A percentile compares a stretch with the other conserved stretches of the same genome.
These are phyloP conservation scores for Drosophila greeni DNA, from an alignment of 2,888 invertebrate genomes.

Conservation along the genomic window DNA sequence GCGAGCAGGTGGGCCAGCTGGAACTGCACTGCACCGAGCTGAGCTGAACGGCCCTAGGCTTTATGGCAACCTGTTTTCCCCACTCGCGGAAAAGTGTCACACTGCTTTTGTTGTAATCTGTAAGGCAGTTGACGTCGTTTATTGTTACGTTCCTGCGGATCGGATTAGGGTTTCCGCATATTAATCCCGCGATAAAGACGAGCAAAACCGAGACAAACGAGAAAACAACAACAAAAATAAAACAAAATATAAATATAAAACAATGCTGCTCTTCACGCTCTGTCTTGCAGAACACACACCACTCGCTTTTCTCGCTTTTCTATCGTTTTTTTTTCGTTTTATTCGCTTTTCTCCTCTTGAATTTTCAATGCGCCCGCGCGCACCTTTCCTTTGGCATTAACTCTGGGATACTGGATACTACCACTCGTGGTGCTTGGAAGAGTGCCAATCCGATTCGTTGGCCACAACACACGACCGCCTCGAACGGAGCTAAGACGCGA, in stretches of 20 bases:
- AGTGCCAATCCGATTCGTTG: conserved; percentile 1
- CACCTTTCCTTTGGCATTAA: conserved; percentile 22
- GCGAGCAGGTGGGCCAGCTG: conserved; percentile 19
- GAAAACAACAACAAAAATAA: conserved; percentile 20
- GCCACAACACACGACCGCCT: conserved; percentile 48
- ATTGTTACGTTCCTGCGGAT: conserved; percentile 23
- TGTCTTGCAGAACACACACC: conserved; percentile 72
- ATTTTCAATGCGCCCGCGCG: conserved; percentile 36
- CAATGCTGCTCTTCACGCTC: conserved; percentile 69
- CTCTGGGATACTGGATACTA: conserved; percentile 1
- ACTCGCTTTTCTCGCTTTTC: conserved; percentile 33
- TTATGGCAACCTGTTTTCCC: conserved; percentile 32
- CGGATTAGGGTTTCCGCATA: conserved; percentile 57
- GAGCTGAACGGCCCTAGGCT: conserved; percentile 22
- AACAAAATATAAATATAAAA: conserved; percentile 43
- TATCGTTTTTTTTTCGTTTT: conserved; percentile 1
- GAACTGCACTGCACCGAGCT: background rate
- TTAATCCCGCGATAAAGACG: conserved; percentile 24
- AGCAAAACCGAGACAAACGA: conserved; percentile 7
- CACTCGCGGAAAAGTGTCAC: conserved; percentile 36
- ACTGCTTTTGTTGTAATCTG: conserved; percentile 29
- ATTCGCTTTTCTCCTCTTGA: conserved; percentile 25
- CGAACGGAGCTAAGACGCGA: conserved; percentile 52
- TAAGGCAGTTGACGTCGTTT: conserved; percentile 43
- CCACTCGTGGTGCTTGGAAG: background rate